Conservation (phyloP, 1,140 invertebrate species). For the Artemia franciscana region DNA sequence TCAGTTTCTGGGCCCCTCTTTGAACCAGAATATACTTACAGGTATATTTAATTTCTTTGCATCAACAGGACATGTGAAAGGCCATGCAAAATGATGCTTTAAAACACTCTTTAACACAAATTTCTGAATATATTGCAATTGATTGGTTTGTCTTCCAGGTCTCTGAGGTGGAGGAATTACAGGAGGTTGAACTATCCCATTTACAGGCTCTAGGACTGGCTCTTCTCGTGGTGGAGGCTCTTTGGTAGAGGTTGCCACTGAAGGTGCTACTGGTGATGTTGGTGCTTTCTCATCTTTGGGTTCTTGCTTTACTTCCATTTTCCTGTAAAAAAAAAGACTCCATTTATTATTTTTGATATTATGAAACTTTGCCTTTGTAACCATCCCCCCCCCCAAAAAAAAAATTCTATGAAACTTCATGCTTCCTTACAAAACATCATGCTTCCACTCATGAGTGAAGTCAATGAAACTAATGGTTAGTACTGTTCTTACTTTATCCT, state of each 20-base stretch:
- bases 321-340: too few relatives aligned
- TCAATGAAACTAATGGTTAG: too few relatives aligned
- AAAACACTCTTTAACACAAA: constrained; percentile 83
- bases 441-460: too few relatives aligned
- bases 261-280: not conserved
- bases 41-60: constrained; percentile 84
- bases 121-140: constrained; percentile 79
- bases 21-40: constrained; percentile 37
- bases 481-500: too few relatives aligned
- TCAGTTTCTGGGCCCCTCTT: too few relatives aligned
- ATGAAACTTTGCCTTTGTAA: too few relatives aligned
- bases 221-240: constrained; percentile 43
- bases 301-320: not conserved
- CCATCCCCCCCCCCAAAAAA: too few relatives aligned
- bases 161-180: constrained; percentile 47
- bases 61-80: constrained; percentile 91
- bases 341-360: too few relatives aligned
- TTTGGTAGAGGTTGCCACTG: not conserved
- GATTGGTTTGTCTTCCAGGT: constrained; percentile 70
- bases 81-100: constrained; percentile 98
- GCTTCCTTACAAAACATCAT: too few relatives aligned
- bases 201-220: constrained; percentile 43
- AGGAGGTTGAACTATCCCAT: constrained; percentile 54
- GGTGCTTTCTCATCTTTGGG: not conserved
- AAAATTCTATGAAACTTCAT: too few relatives aligned